Percentiles rank a stretch among this genome's conserved stretches.
These are phyloP conservation scores for Sebastes miniatus DNA, from an alignment of 2,797 vertebrate genomes.

Conservation along the genomic window DNA sequence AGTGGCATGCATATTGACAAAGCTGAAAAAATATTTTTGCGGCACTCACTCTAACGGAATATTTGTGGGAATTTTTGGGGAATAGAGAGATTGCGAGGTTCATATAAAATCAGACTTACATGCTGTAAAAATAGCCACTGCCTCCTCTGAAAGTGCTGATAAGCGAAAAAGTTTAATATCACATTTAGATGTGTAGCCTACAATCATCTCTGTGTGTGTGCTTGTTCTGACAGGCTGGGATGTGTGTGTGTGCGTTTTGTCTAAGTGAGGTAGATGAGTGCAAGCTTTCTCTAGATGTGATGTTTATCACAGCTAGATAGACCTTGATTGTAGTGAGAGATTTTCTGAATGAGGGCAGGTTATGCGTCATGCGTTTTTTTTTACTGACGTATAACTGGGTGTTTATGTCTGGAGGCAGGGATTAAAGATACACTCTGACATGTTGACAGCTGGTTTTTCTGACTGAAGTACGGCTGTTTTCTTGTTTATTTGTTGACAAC, in stretches of 20 bases:
- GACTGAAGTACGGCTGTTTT: background rate
- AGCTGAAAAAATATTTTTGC: background rate
- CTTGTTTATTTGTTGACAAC: background rate
- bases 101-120: background rate
- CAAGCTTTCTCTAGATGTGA: background rate
- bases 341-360: background rate
- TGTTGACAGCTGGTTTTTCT: background rate
- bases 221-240: background rate
- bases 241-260: background rate
- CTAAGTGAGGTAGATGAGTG: background rate
- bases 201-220: background rate
- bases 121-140: background rate
- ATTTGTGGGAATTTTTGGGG: background rate
- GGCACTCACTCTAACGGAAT: background rate
- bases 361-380: conserved; percentile 16
- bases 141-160: background rate
- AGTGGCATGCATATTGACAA: background rate
- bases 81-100: background rate
- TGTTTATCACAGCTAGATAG: background rate
- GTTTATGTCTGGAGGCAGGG: background rate
- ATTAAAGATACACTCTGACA: background rate
- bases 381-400: background rate
- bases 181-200: background rate
- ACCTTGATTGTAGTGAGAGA: background rate
- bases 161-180: background rate